Conservation (phyloP, 2,113 vertebrate species). For the Gymnogyps californianus region DNA sequence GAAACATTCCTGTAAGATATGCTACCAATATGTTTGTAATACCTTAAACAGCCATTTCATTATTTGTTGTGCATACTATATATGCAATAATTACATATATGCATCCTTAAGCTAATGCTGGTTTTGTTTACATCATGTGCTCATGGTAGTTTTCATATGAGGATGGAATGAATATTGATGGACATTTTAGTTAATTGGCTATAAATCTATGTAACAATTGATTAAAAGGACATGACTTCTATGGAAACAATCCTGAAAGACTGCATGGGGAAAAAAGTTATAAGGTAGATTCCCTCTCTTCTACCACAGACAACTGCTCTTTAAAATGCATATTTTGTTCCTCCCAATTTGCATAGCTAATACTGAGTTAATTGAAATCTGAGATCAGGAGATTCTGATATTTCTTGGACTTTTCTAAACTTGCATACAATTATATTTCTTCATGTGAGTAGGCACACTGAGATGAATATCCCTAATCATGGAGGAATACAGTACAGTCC, state of each 20-base stretch:
- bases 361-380: background rate
- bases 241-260: background rate
- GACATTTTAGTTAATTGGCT: background rate
- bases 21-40: background rate
- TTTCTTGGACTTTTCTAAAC: background rate
- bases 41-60: background rate
- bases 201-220: background rate
- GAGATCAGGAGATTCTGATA: background rate
- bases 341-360: background rate
- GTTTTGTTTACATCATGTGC: background rate
- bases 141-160: background rate
- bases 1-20: background rate
- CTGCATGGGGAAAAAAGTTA: fast-evolving
- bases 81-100: background rate
- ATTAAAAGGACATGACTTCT: background rate
- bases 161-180: background rate
- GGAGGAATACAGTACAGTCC: background rate
- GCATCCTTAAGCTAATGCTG: background rate
- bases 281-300: background rate
- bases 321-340: background rate
- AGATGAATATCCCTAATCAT: background rate
- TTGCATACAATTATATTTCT: background rate
- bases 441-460: background rate
- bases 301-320: background rate
- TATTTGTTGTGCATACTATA: background rate